Conservation (phyloP, 2,113 vertebrate genomes). For the Monarcha castaneiventris region DNA sequence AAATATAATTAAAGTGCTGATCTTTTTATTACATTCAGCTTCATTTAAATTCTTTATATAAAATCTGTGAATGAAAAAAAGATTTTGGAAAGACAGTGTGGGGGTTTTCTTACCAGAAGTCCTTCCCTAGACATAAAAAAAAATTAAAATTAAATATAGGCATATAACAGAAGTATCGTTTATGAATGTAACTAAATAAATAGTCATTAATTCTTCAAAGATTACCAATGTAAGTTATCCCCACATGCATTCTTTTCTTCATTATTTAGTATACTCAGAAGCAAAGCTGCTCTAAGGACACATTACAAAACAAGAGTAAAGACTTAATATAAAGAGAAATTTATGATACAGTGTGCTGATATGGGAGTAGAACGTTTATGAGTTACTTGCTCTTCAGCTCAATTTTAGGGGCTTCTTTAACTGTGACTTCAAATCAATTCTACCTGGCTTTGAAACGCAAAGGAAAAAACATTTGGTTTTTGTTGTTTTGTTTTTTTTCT, state of each 20-base stretch:
- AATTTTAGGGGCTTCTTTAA: not conserved
- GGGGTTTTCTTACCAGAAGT: slow-evolving; percentile 25
- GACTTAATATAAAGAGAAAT: not conserved
- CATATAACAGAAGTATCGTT: not conserved
- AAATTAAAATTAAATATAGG: not conserved
- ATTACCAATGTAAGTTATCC: not conserved
- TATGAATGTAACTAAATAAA: slow-evolving; percentile 34
- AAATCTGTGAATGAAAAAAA: slow-evolving; percentile 11
- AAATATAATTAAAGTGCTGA: slow-evolving; percentile 8
- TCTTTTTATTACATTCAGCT: not conserved
- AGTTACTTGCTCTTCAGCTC: not conserved
- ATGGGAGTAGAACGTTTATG: not conserved
- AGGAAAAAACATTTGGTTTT: not conserved
- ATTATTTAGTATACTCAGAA: slow-evolving; percentile 28
- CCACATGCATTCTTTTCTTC: not conserved
- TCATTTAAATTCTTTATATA: slow-evolving; percentile 10
- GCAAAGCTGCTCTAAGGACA: slow-evolving; percentile 23
- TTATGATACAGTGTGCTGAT: not conserved
- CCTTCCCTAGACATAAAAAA: not conserved
- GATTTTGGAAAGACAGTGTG: slow-evolving; percentile 18
- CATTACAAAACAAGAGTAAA: not conserved
- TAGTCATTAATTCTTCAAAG: slow-evolving; percentile 12
- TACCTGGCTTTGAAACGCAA: not conserved
- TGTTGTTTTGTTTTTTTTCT: not conserved
- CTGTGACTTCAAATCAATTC: not conserved